Percentiles rank a stretch among this genome's conserved stretches.
Conservation (phyloP, 2,888 invertebrate genomes). For the Cataglyphis rosenhaueri region DNA sequence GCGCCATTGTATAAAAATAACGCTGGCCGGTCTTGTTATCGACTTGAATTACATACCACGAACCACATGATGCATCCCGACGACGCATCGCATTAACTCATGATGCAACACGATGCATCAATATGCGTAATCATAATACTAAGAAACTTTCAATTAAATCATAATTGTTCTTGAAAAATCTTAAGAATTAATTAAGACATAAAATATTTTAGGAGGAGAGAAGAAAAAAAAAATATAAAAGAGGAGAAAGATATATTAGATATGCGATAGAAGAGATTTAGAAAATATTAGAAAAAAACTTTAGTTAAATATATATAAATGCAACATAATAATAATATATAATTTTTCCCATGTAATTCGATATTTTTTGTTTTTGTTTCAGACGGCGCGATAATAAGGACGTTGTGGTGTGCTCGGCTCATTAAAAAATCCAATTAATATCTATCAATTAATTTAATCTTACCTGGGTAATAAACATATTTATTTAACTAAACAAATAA, state of each 20-base stretch:
- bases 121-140: neutral
- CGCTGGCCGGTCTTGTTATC: slow-evolving; percentile 38
- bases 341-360: neutral
- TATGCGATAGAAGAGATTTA: neutral
- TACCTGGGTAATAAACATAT: neutral
- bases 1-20: slow-evolving; percentile 37
- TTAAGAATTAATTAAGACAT: neutral
- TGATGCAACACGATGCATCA: neutral
- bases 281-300: neutral
- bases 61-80: neutral
- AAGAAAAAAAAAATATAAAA: neutral
- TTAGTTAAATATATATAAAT: neutral
- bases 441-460: neutral
- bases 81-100: neutral
- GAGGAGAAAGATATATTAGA: neutral
- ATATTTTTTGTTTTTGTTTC: slow-evolving; percentile 17
- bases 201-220: too few species aligned
- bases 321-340: neutral
- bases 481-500: slow-evolving; percentile 13
- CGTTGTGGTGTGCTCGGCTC: neutral
- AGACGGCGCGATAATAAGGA: slow-evolving; percentile 22
- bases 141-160: neutral
- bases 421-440: slow-evolving; percentile 1
- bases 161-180: neutral
- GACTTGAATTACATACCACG: slow-evolving; percentile 37